phyloP scores from a whole-genome alignment of 2,888 invertebrate genomes.

The Melanargia galathea region DNA sequence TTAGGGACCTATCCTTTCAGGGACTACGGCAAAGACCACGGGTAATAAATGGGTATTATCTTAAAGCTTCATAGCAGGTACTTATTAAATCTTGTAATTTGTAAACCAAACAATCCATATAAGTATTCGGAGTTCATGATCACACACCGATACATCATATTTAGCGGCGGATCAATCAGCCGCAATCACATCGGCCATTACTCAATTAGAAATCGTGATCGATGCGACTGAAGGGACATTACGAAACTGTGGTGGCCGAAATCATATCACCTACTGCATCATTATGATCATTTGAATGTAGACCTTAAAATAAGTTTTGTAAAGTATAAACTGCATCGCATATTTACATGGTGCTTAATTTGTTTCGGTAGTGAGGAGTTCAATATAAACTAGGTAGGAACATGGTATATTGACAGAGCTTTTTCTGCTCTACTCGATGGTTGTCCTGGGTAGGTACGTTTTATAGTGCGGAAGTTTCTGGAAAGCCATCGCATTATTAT shows the following conservation, averaged over 20 bases:
- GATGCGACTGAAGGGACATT: constrained; percentile 50
- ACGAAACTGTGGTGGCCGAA: constrained; percentile 36
- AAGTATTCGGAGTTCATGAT: constrained; percentile 37
- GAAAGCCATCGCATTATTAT: not conserved
- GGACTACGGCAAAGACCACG: too few relatives aligned
- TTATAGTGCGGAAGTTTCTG: too few relatives aligned
- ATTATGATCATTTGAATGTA: constrained; percentile 3
- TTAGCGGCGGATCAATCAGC: constrained; percentile 58
- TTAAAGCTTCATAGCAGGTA: not conserved
- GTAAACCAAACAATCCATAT: constrained; percentile 11
- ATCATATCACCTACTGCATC: constrained; percentile 19
- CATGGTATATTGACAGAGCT: not conserved
- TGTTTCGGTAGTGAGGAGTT: not conserved
- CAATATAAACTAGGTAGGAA: constrained; percentile 1
- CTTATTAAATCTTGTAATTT: not conserved
- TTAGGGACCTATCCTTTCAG: not conserved
- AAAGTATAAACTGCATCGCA: not conserved
- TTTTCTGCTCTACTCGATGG: not conserved
- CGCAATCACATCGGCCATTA: constrained; percentile 62
- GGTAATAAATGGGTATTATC: too few relatives aligned
- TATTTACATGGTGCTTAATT: not conserved
- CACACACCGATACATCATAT: constrained; percentile 57
- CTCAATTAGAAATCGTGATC: constrained; percentile 64
- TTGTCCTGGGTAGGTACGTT: not conserved
- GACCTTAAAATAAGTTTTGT: not conserved